Evolutionary conservation across 2,888 invertebrate genomes (phyloP), one percentile per base, ranked within the genome.

Genomic region (Drosophila prolongata): DNA sequence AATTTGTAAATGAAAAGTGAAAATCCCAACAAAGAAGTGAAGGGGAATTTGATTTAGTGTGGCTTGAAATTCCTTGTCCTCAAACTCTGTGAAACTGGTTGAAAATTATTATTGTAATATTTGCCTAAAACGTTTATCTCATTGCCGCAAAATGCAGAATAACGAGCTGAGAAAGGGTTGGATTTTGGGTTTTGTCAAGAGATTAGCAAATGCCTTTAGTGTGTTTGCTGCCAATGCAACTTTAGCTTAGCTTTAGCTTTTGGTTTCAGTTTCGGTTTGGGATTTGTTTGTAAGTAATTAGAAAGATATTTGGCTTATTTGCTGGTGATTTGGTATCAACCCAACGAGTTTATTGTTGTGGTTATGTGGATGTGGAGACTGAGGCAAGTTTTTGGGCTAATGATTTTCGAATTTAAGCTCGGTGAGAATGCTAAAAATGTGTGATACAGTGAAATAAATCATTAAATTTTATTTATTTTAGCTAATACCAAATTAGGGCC

Each of bases 231-330:
- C 50, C 46, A 54, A 69, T 44, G 44, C 52, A 47, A 47, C 24
- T 59, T 46, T 62, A 27, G 42, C 56, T 55, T 11, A 52, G 56
- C 8, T 10, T 35, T 38, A 24, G 27, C 9, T 38, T 42, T 53
- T 27, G 27, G 47, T 35, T 34, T 49, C 24, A 40, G 40, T 42
- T 60, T 68, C 46, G 67, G 68, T 62, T 74, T 69, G 13, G 42
- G 67, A 49, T 60, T 76, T 78, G 76, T 74, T 66, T 72, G 69
- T 62, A 69, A 80, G 81, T 81, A 84, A 80, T 81, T 81, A 81
- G 65, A 70, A 62, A 59, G 34, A 65, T 59, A 55, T 58, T 71
- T 59, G 50, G 40, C 35, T 46, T 46, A 50, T 30, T 42, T 66
- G 43, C 9, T 70, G 61, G 16, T 50, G 42, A 59, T 16, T 58